Evolutionary conservation across 2,797 vertebrate species (phyloP).

Genomic region (Microhierax caerulescens): DNA sequence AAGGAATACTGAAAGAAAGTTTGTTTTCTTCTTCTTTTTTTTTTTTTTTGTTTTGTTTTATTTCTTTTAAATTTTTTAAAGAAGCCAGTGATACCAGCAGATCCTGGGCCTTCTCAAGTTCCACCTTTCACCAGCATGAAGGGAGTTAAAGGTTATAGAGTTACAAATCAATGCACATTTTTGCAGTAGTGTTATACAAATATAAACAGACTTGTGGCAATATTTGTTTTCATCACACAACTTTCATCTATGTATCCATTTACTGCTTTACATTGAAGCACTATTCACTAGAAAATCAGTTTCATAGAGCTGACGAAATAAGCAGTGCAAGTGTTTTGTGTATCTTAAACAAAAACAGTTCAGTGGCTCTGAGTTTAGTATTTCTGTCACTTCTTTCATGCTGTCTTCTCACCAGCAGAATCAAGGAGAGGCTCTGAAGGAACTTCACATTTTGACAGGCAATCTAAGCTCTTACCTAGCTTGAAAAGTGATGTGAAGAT

Average conservation of each 20-base stretch:
- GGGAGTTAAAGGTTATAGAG: background rate
- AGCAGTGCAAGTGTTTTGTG: background rate
- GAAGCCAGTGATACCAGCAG: background rate
- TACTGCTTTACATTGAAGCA: background rate
- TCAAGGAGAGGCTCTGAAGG: background rate
- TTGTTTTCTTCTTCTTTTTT: background rate
- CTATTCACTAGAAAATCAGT: background rate
- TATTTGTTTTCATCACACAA: background rate
- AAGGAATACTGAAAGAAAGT: background rate
- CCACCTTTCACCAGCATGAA: background rate
- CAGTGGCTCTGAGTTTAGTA: background rate
- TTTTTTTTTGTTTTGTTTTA: too few species aligned
- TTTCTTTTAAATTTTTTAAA: background rate
- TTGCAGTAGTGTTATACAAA: background rate
- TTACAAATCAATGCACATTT: background rate
- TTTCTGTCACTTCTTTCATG: background rate
- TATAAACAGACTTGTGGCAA: background rate
- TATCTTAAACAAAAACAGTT: background rate
- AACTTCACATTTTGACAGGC: background rate
- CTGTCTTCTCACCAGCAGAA: background rate
- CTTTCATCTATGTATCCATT: background rate
- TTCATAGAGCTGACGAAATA: background rate
- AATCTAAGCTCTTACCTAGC: background rate
- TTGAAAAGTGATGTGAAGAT: background rate
- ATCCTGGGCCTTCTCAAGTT: background rate